phyloP scores from a whole-genome alignment of 1,140 invertebrate species.

The Drosophila subobscura region DNA sequence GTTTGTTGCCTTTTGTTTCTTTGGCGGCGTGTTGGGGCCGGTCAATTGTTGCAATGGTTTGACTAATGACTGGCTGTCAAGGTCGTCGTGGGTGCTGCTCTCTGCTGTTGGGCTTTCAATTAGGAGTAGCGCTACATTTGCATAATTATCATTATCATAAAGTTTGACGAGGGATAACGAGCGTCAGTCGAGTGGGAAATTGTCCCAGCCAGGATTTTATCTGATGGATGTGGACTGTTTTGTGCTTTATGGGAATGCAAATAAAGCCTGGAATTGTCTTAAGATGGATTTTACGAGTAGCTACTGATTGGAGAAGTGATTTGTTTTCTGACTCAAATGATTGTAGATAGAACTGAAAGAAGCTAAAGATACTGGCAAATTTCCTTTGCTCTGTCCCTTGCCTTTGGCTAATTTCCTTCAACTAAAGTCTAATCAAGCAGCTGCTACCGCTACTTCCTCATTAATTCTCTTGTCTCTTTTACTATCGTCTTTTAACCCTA shows the following conservation, averaged over 20 bases:
- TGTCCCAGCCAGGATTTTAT: conserved; percentile 38
- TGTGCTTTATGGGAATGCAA: conserved; percentile 36
- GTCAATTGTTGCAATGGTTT: conserved; percentile 61
- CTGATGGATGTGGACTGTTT: conserved; percentile 23
- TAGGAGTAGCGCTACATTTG: conserved; percentile 71
- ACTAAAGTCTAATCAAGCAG: too few species aligned
- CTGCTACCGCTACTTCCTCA: background rate
- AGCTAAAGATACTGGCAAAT: too few species aligned
- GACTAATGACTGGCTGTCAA: conserved; percentile 74
- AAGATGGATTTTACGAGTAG: conserved; percentile 4
- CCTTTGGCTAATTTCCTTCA: too few species aligned
- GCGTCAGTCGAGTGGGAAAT: conserved; percentile 46
- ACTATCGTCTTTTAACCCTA: conserved; percentile 21
- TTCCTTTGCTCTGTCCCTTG: too few species aligned
- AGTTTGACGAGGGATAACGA: conserved; percentile 71
- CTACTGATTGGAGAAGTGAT: background rate
- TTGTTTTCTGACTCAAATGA: too few species aligned
- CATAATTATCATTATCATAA: conserved; percentile 77
- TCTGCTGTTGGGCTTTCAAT: conserved; percentile 66
- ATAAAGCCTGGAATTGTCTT: conserved; percentile 16
- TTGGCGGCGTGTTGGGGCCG: too few species aligned
- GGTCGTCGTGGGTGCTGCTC: conserved; percentile 53
- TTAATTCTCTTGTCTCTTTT: background rate
- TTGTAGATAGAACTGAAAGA: too few species aligned
- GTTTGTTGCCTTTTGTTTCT: conserved; percentile 20